Percentiles rank a stretch among this genome's conserved stretches.
Conservation (phyloP, 2,888 invertebrate species). For the Clivina fossor region DNA sequence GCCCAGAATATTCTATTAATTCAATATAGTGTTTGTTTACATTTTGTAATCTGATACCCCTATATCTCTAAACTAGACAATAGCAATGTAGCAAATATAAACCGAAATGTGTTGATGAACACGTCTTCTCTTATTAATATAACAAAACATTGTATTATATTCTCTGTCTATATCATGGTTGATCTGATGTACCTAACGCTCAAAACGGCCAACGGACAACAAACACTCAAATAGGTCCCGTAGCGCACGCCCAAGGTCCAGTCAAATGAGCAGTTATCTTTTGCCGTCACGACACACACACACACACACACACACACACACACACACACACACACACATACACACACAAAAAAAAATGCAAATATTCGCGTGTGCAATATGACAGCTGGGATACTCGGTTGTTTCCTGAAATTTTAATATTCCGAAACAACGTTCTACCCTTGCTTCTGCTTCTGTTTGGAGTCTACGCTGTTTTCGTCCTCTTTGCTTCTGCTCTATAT, state of each 20-base stretch:
- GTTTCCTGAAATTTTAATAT: conserved; percentile 10
- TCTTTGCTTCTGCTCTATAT: neutral
- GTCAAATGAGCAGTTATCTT: conserved; percentile 31
- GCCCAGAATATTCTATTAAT: too few species aligned
- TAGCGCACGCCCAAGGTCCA: conserved; percentile 17
- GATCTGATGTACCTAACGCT: too few species aligned
- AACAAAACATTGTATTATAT: too few species aligned
- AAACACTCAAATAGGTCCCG: conserved; percentile 28
- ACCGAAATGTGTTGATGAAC: too few species aligned
- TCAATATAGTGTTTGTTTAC: too few species aligned
- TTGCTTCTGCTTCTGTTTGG: neutral
- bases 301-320: conserved; percentile 6
- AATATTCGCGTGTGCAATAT: conserved; percentile 26
- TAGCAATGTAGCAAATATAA: too few species aligned
- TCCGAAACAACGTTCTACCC: neutral
- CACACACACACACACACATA: too few species aligned
- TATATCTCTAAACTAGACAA: too few species aligned
- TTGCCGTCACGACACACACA: conserved; percentile 4
- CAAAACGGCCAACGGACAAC: too few species aligned
- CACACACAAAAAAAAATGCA: conserved; percentile 32
- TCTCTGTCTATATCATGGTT: too few species aligned
- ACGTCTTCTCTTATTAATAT: too few species aligned
- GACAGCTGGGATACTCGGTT: conserved; percentile 19
- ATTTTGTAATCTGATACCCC: too few species aligned
- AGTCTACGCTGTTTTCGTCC: neutral